Evolutionary conservation across 2,113 vertebrate species (phyloP), one percentile per base, ranked within the genome.

Genomic region (Amphiprion ocellaris): DNA sequence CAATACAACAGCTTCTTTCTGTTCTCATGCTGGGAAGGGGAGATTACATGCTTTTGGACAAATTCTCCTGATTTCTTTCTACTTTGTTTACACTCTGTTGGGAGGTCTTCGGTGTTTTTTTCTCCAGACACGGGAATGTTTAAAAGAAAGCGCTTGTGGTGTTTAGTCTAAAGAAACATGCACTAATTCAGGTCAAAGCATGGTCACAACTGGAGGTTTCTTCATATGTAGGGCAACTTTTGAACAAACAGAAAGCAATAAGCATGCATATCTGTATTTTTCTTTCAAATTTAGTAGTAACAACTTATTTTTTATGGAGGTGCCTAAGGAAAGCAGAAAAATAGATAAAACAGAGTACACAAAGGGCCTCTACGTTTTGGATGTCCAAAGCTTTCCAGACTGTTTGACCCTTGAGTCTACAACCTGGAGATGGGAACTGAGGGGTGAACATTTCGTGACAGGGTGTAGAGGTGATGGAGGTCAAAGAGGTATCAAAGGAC

Each of bases 41-140:
- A 39, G 49, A 63, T 58, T 26, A 46, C 16, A 77, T 37, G 58
- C 23, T 70, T 15, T 62, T 63, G 4, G 2, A 1, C 49, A 50
- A 52, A 21, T n/a, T 30, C 6, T 12, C 11, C 5, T 24, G 0
- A 33, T 52, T 47, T 44, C 28, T 17, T 52, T 77, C 24, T 53
- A 12, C 11, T 64, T 62, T 74, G 50, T 68, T 46, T 33, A 65
- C 23, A 56, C 24, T 46, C 33, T 63, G 41, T 78, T 52, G 33
- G 33, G 30, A 30, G 62, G 8, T 61, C 11, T 1, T 62, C 21
- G 28, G 1, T 73, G 46, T 49, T 72, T 62, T 52, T 24, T n/a
- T 62, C 69, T 72, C 50, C 49, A 62, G 60, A 14, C 58, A 62
- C 16, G 55, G 2, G 14, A 30, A 7, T 6, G 26, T 15, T 26